A percentile compares a stretch with the other conserved stretches of the same genome.
Evolutionary conservation across 2,113 vertebrate genomes (phyloP).

Genomic region (Oreochromis spilurus): DNA sequence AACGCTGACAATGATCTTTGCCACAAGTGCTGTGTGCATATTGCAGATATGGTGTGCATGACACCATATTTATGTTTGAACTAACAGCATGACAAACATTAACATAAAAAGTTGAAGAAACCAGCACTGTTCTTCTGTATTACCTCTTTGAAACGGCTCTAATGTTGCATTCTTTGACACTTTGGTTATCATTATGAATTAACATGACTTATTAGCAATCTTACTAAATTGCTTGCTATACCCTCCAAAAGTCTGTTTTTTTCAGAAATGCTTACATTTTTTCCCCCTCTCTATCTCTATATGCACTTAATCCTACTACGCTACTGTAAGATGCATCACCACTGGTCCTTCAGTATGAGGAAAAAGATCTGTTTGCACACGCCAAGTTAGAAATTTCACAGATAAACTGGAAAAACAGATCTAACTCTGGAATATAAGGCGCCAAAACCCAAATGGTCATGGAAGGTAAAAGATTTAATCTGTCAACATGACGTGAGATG

Average conservation of each 20-base stretch:
- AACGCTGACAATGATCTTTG: neutral
- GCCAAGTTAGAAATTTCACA: neutral
- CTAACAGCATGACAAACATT: neutral
- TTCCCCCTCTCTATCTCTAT: neutral
- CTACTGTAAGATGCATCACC: neutral
- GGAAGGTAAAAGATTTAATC: slow-evolving; percentile 5
- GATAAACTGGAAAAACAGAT: slow-evolving; percentile 6
- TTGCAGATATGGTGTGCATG: neutral
- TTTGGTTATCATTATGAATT: neutral
- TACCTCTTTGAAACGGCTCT: neutral
- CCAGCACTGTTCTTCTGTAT: neutral
- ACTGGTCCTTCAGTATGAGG: neutral
- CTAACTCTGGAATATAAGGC: slow-evolving; percentile 27
- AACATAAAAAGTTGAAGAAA: neutral
- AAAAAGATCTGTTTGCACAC: neutral
- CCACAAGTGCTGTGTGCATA: neutral
- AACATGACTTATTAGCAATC: neutral
- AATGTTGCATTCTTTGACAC: neutral
- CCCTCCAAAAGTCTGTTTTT: neutral
- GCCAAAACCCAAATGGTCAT: slow-evolving; percentile 22
- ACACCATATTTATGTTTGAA: neutral
- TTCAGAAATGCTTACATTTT: neutral
- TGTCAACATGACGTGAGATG: neutral
- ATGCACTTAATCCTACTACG: neutral
- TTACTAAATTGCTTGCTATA: neutral